These are phyloP conservation scores for Sinocyclocheilus anshuiensis DNA, from an alignment of 2,113 vertebrate species.

Conservation along the genomic window DNA sequence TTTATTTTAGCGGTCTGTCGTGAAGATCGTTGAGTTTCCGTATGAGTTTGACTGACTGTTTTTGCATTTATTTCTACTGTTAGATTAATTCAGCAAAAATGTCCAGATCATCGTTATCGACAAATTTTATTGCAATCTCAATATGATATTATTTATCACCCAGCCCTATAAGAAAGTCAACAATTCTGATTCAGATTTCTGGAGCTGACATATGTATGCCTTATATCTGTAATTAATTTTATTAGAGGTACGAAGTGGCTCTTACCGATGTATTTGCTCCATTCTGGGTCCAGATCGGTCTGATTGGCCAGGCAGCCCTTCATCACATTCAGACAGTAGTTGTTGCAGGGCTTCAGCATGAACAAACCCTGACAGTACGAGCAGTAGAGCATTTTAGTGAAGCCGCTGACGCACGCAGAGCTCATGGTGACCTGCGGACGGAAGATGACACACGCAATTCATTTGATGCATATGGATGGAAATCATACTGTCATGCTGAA, in stretches of 20 bases:
- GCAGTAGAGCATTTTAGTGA: constrained; percentile 97
- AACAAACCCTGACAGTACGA: constrained; percentile 88
- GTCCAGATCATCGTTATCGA: no score
- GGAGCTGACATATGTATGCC: background rate
- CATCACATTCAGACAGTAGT: constrained; percentile 96
- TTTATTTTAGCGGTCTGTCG: no score
- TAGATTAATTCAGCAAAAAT: no score
- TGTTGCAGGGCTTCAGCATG: constrained; percentile 86
- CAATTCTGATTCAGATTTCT: no score
- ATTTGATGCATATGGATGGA: no score
- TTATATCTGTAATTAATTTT: background rate
- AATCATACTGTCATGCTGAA: background rate
- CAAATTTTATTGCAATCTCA: no score
- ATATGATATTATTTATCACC: no score
- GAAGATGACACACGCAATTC: background rate
- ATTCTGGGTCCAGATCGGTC: constrained; percentile 91
- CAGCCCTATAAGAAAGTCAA: no score
- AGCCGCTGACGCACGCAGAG: constrained; percentile 85
- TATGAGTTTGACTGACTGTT: no score
- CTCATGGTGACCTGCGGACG: constrained; percentile 86
- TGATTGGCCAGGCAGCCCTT: constrained; percentile 95
- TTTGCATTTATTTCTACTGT: no score
- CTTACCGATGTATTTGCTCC: constrained; percentile 97
- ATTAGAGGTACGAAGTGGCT: background rate
- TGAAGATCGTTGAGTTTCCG: no score